These are phyloP conservation scores for Leptobrachium leishanense DNA, from an alignment of 2,113 vertebrate genomes.

Conservation along the genomic window DNA sequence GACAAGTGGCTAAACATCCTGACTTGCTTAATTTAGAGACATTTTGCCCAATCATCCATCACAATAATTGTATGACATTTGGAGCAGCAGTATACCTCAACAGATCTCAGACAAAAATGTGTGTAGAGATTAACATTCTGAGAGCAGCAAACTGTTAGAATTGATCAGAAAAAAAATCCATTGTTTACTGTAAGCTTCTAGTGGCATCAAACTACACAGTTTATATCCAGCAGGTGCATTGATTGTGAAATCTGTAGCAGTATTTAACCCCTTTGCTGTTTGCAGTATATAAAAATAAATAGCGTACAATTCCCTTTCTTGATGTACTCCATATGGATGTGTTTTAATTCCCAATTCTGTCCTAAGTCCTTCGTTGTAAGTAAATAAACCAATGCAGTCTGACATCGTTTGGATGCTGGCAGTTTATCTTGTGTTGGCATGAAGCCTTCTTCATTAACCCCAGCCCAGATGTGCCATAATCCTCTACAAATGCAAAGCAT, in stretches of 20 bases:
- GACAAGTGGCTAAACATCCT: not conserved
- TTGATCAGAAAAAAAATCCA: constrained; percentile 4
- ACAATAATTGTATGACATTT: not conserved
- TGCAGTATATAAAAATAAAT: not conserved
- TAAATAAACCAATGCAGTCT: constrained; percentile 19
- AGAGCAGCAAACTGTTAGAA: constrained; percentile 5
- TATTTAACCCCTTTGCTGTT: not conserved
- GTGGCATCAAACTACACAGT: not conserved
- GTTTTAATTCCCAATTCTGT: not conserved
- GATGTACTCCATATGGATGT: not conserved
- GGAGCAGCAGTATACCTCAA: not conserved
- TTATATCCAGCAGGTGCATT: constrained; percentile 3
- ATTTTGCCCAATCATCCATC: not conserved
- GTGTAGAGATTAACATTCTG: not conserved
- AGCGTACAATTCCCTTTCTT: not conserved
- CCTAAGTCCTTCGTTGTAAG: not conserved
- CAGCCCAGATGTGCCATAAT: constrained; percentile 46
- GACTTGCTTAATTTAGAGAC: not conserved
- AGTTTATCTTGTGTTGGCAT: constrained; percentile 36
- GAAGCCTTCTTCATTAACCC: constrained; percentile 34
- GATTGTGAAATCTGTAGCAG: constrained; percentile 17
- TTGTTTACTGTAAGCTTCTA: constrained; percentile 18
- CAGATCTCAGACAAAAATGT: not conserved
- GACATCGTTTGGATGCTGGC: constrained; percentile 11
- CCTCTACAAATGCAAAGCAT: constrained; percentile 42